Percentiles rank a stretch among this genome's conserved stretches.
Evolutionary conservation across 2,797 vertebrate species (phyloP).

Genomic region (Sebastes dallii): DNA sequence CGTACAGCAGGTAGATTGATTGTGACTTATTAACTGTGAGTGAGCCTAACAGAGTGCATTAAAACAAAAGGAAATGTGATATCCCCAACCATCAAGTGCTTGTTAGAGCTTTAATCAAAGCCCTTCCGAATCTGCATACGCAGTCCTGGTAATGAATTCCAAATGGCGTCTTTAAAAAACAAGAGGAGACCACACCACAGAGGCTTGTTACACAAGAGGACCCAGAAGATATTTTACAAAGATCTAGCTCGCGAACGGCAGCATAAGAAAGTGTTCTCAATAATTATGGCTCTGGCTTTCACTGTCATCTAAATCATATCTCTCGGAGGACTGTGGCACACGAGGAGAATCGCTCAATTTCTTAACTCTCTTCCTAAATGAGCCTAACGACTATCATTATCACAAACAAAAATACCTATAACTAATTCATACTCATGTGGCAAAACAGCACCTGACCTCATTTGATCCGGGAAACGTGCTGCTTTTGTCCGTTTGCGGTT

Average conservation of each 20-base stretch:
- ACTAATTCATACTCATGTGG: constrained; percentile 49
- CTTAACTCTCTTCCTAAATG: constrained; percentile 40
- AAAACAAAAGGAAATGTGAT: constrained; percentile 85
- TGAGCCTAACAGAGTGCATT: constrained; percentile 83
- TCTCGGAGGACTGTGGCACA: constrained; percentile 50
- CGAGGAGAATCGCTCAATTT: constrained; percentile 45
- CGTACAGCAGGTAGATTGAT: constrained; percentile 83
- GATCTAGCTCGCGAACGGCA: constrained; percentile 40
- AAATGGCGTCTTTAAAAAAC: constrained; percentile 77
- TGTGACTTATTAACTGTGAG: constrained; percentile 84
- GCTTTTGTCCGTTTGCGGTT: constrained; percentile 58
- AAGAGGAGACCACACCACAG: constrained; percentile 54
- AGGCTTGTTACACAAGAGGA: constrained; percentile 55
- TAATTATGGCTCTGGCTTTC: constrained; percentile 60
- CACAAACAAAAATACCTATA: constrained; percentile 55
- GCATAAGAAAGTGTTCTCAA: constrained; percentile 58
- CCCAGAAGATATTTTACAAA: constrained; percentile 65
- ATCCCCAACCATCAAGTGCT: constrained; percentile 83
- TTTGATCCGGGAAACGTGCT: constrained; percentile 25
- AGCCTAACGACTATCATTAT: constrained; percentile 54
- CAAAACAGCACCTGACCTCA: constrained; percentile 53
- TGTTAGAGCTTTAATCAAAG: constrained; percentile 86
- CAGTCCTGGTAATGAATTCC: constrained; percentile 77
- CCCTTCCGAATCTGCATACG: constrained; percentile 77
- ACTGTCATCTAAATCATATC: constrained; percentile 55